Conservation (phyloP, 2,113 vertebrate genomes). For the Vicugna pacos region DNA sequence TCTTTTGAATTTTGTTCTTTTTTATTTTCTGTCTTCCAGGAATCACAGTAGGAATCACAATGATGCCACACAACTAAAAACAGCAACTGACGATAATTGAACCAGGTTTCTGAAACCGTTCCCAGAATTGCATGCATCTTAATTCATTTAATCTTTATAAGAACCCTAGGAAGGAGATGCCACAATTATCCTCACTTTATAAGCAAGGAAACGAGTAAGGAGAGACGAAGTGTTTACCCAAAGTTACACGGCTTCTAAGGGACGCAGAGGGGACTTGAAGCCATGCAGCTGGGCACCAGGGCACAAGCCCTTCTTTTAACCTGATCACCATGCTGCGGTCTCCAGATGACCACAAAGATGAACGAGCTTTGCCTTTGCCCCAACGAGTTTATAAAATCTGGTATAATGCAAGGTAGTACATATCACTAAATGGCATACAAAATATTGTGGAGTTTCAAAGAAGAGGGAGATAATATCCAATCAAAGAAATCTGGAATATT, state of each 20-base stretch:
- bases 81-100: background rate
- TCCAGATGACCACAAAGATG: background rate
- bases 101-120: background rate
- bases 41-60: background rate
- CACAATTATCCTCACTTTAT: background rate
- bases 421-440: background rate
- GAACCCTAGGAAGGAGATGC: background rate
- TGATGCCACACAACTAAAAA: background rate
- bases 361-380: background rate
- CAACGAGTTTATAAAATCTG: background rate
- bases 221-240: background rate
- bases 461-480: background rate
- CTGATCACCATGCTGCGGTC: background rate
- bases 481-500: background rate
- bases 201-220: background rate
- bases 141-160: background rate
- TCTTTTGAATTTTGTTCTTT: background rate
- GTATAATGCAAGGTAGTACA: background rate
- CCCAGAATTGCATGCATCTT: background rate
- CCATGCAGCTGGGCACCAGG: background rate
- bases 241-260: background rate
- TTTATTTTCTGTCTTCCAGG: background rate
- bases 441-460: background rate
- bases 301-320: background rate
- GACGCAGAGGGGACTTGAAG: background rate